Conservation (phyloP, 92 coral and sea anemone genomes). For the Heteractis magnifica region DNA sequence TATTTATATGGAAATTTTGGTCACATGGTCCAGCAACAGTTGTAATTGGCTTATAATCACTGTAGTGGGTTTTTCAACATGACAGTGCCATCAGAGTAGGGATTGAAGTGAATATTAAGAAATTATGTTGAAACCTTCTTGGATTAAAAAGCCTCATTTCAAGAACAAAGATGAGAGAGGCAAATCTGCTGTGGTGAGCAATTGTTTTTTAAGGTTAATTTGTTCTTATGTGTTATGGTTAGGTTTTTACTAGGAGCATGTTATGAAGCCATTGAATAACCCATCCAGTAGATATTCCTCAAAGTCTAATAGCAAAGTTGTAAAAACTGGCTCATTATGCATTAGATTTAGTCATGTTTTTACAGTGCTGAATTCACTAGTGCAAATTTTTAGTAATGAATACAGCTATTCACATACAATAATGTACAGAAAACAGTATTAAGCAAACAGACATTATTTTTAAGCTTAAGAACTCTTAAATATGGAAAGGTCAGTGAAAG, state of each 20-base stretch:
- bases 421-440: not conserved
- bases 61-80: not conserved
- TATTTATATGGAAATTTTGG: not conserved
- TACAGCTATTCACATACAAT: not conserved
- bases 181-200: constrained; percentile 11
- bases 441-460: not conserved
- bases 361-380: not conserved
- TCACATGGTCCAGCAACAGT: not conserved
- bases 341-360: not conserved
- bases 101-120: not conserved
- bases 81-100: not conserved
- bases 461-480: not conserved
- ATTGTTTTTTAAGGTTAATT: not conserved
- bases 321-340: not conserved
- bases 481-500: not conserved
- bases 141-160: constrained; percentile 18
- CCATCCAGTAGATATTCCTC: not conserved
- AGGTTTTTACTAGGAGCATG: not conserved
- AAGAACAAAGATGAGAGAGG: constrained; percentile 21
- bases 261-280: not conserved
- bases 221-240: not conserved
- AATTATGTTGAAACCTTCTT: constrained; percentile 34
- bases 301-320: not conserved
- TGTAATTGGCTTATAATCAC: not conserved
- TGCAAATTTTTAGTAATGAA: not conserved